Conservation (phyloP, 2,797 vertebrate species). For the Microtus obscurus region DNA sequence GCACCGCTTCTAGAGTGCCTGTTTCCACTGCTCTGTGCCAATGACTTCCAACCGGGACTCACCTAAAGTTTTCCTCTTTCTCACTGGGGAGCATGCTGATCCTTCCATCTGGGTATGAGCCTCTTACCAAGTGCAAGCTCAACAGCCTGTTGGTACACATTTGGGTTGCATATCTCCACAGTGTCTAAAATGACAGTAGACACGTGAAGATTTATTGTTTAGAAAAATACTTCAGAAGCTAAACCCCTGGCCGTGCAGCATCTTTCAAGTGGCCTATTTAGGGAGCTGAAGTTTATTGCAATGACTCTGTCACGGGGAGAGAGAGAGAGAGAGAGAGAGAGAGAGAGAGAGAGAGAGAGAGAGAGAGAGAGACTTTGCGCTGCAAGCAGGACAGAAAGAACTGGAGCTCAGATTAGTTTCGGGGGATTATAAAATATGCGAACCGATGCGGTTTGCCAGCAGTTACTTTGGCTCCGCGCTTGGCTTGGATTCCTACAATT, state of each 20-base stretch:
- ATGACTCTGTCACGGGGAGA: not conserved
- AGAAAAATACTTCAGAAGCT: not conserved
- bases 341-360: too few relatives aligned
- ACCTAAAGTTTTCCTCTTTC: not conserved
- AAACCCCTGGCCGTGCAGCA: not conserved
- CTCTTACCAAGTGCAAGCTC: not conserved
- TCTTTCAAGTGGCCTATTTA: constrained; percentile 1
- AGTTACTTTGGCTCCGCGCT: constrained; percentile 79
- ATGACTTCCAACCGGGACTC: not conserved
- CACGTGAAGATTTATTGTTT: not conserved
- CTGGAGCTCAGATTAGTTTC: constrained; percentile 80
- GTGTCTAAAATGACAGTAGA: not conserved
- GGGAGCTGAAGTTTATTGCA: constrained; percentile 19
- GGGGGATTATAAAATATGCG: constrained; percentile 78
- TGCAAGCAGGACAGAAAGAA: constrained; percentile 58
- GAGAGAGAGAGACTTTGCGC: too few relatives aligned
- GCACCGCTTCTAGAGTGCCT: not conserved
- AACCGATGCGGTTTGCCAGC: constrained; percentile 74
- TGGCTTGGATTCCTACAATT: constrained; percentile 78
- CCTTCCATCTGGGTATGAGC: not conserved
- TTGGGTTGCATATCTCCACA: not conserved
- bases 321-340: too few relatives aligned
- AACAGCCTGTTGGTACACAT: not conserved
- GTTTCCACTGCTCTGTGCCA: not conserved
- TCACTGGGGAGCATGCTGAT: not conserved